Evolutionary conservation across 2,888 invertebrate genomes (phyloP), one percentile per base, ranked within the genome.

Genomic region (Drepanosiphum platanoidis): DNA sequence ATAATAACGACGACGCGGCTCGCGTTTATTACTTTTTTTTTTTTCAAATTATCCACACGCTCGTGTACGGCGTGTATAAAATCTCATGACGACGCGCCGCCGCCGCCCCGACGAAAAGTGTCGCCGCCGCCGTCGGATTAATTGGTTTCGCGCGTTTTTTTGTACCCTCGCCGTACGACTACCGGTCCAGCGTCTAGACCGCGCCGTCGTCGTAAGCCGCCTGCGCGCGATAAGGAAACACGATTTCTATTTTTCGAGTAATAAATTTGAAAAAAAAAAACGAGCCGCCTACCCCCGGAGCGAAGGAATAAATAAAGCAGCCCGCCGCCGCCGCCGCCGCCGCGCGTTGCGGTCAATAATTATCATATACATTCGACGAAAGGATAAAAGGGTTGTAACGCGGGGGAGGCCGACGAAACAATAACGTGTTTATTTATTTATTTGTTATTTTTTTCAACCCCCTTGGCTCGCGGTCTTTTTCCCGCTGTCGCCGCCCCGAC

Each of bases 1-100:
- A 64, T 64, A 58, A 15, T 58, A 78, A 39, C 30, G 68, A 79
- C 68, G 68, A 52, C 18, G 52, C n/a, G 36, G 32, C 32, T 27
- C 1, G 39, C 15, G 34, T 68, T 64, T 42, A 42, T 78, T 64
- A 30, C 27, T 42, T 42, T 64, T 64, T 18, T 42, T 42, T 64
- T 64, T 34, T 46, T 9, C 22, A 61, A n/a, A 9, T 64, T 64
- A 52, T 22, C 18, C 22, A 52, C 52, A 18, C 22, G 5, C 52
- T 18, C 52, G 3, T 22, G 18, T 52, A 52, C 8, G 13, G 13
- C 5, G 52, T 52, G 52, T 46, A 9, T 15, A 52, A 18, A 52
- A 52, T 52, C 18, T 52, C 52, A 52, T 52, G n/a, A n/a, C n/a
- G n/a, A n/a, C n/a, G n/a, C n/a, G n/a, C n/a, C n/a, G n/a, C n/a